Evolutionary conservation across 2,113 vertebrate species (phyloP).

Genomic region (Xerus inauris): DNA sequence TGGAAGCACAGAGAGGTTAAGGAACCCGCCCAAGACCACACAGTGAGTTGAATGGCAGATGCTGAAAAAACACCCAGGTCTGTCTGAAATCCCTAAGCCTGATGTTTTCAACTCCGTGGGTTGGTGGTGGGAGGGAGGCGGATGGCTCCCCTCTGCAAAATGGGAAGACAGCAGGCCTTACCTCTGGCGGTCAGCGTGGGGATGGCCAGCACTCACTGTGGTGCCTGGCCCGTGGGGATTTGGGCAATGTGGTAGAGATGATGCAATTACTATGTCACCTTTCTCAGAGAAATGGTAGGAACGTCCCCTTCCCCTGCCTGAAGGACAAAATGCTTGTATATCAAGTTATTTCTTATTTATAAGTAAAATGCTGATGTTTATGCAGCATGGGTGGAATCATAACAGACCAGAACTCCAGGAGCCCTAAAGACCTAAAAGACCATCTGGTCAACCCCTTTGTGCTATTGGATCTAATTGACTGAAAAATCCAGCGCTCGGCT

Average conservation of each 20-base stretch:
- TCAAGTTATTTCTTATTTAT: background rate
- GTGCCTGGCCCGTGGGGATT: rapidly evolving
- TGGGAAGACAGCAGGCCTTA: background rate
- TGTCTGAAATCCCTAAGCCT: background rate
- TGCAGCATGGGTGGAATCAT: rapidly evolving
- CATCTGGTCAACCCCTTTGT: background rate
- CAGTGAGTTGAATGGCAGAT: background rate
- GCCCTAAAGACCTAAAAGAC: background rate
- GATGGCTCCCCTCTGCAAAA: background rate
- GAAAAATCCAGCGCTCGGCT: background rate
- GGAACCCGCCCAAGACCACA: background rate
- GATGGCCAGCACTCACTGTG: rapidly evolving
- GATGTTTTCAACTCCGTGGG: background rate
- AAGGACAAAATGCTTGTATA: background rate
- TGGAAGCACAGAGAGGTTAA: background rate
- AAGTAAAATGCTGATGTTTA: background rate
- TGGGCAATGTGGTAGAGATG: rapidly evolving
- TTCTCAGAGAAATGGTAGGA: background rate
- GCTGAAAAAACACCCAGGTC: background rate
- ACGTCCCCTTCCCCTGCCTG: too few species aligned
- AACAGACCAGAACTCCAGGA: background rate
- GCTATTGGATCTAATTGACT: rapidly evolving
- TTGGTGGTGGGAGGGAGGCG: too few species aligned
- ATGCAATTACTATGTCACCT: rapidly evolving
- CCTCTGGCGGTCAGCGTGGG: rapidly evolving